Evolutionary conservation across 1,140 invertebrate species (phyloP), one percentile per base, ranked within the genome.

Genomic region (Drosophila rufa): DNA sequence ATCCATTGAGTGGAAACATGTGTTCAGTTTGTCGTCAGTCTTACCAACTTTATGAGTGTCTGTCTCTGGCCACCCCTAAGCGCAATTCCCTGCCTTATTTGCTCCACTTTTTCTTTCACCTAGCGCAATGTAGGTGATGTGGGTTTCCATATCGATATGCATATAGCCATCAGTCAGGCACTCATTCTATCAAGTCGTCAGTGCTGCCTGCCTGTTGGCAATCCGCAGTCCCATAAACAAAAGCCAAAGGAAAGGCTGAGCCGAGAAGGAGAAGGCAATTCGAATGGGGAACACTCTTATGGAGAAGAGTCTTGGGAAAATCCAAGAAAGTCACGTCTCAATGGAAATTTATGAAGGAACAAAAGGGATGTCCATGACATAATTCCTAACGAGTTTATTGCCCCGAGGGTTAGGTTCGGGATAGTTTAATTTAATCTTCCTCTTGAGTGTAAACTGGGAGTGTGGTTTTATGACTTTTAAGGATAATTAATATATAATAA

Each of bases 131-230:
- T 82, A 75, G 85, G 75, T 79, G 80, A 83, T 87, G 53, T 56
- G 19, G 84, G 73, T 51, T 71, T 75, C 38, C 53, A 74, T 87
- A 87, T 87, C 86, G 81, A 89, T 84, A 80, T 87, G 80, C 73
- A 89, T 84, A 79, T 66, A 64, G 68, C 70, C 75, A 79, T 78
- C 78, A 85, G 66, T 77, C 80, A 75, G 77, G 42, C 73, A 83
- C 70, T 77, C 73, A 81, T 73, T 77, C 70, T 55, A 74, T 75
- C 69, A 74, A 75, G 73, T 75, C 58, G 51, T 65, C 71, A 74
- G 69, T 60, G 19, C 8, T 48, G 65, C 62, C 69, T 36, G 33
- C 33, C 8, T 57, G 71, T 57, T 48, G 71, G 67, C 76, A 82
- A 15, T 71, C 82, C 64, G 75, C 75, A 82, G 73, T 62, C 69